A percentile compares a stretch with the other conserved stretches of the same genome.
phyloP scores from a whole-genome alignment of 2,797 vertebrate species.

The Eutrigla gurnardus region DNA sequence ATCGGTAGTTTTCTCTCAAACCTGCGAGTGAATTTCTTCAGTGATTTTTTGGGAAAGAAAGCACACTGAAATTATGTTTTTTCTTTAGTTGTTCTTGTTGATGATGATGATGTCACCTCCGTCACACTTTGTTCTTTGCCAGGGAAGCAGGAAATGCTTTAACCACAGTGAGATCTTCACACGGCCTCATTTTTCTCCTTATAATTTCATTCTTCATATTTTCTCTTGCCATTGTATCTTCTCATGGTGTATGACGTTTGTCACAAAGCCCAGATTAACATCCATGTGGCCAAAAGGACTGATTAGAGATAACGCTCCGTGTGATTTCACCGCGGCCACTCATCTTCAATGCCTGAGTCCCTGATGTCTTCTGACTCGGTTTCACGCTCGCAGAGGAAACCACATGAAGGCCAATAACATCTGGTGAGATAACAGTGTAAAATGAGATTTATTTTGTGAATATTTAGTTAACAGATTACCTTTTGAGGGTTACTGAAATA shows the following conservation, averaged over 20 bases:
- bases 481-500: too few relatives aligned
- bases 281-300: not conserved
- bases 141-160: constrained; percentile 27
- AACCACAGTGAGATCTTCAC: constrained; percentile 8
- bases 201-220: too few relatives aligned
- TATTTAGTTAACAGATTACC: too few relatives aligned
- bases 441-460: too few relatives aligned
- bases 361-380: not conserved
- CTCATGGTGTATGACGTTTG: constrained; percentile 13
- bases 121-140: not conserved
- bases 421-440: not conserved
- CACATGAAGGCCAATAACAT: not conserved
- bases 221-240: too few relatives aligned
- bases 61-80: not conserved
- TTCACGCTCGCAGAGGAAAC: constrained; percentile 19
- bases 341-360: constrained; percentile 8
- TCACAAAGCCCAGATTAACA: constrained; percentile 19
- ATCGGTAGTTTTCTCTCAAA: not conserved
- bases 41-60: not conserved
- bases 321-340: constrained; percentile 11
- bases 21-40: not conserved
- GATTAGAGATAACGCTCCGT: constrained; percentile 9
- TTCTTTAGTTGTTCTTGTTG: not conserved
- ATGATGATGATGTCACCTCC: too few relatives aligned
- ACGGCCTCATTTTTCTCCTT: too few relatives aligned